Percentiles rank a stretch among this genome's conserved stretches.
These are phyloP conservation scores for roundworm (Caenorhabditis elegans) DNA, from an alignment of 1,140 invertebrate genomes.

Conservation along the genomic window WBcel235 BX284605.5:13704001-13704500, in stretches of 20 bases:
- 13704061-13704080: neutral
- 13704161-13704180: neutral
- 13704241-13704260: neutral
- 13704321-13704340: neutral
- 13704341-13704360: neutral
- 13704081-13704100: conserved; percentile 27
- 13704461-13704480: no score
- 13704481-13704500: no score
- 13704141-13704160: neutral
- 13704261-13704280: neutral
- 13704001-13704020: no score
- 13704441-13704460: no score
- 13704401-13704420: no score
- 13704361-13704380: no score
- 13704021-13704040: neutral
- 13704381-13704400: no score
- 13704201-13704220: conserved; percentile 23
- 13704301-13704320: neutral
- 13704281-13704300: neutral
- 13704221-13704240: neutral
- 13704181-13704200: neutral
- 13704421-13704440: no score
- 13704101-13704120: conserved; percentile 11
- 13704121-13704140: conserved; percentile 32
- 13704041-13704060: neutral